These are phyloP conservation scores for Lophotis ruficrista DNA, from an alignment of 2,113 vertebrate species.

Conservation along the genomic window DNA sequence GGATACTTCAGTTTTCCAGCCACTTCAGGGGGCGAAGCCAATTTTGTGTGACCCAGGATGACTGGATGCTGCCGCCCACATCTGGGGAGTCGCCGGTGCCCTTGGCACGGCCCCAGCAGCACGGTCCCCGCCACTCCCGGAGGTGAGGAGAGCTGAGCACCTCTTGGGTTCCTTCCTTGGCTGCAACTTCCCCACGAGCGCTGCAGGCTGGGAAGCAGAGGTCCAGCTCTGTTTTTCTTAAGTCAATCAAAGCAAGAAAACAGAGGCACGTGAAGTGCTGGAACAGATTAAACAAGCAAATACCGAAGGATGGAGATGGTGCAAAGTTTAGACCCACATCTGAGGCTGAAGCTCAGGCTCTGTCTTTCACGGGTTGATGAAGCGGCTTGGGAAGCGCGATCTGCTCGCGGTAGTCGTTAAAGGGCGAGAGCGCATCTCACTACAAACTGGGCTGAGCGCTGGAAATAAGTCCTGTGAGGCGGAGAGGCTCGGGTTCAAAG, in stretches of 20 bases:
- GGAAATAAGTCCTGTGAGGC: not conserved
- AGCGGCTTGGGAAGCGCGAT: not conserved
- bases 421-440: not conserved
- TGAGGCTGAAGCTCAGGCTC: not conserved
- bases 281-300: not conserved
- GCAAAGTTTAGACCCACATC: not conserved
- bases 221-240: not conserved
- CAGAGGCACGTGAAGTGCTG: not conserved
- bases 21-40: not conserved
- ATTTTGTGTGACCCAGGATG: not conserved
- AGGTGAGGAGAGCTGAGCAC: not conserved
- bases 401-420: not conserved
- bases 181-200: not conserved
- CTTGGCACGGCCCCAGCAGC: fast-evolving
- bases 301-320: not conserved
- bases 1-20: not conserved
- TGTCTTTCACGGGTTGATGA: not conserved
- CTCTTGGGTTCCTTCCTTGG: not conserved
- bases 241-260: not conserved
- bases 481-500: not conserved
- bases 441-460: not conserved
- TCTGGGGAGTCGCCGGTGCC: not conserved
- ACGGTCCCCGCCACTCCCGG: fast-evolving
- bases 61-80: not conserved
- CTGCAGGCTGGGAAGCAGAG: not conserved